A percentile compares a stretch with the other conserved stretches of the same genome.
phyloP scores from a whole-genome alignment of 2,797 vertebrate genomes.

The Spheniscus humboldti region DNA sequence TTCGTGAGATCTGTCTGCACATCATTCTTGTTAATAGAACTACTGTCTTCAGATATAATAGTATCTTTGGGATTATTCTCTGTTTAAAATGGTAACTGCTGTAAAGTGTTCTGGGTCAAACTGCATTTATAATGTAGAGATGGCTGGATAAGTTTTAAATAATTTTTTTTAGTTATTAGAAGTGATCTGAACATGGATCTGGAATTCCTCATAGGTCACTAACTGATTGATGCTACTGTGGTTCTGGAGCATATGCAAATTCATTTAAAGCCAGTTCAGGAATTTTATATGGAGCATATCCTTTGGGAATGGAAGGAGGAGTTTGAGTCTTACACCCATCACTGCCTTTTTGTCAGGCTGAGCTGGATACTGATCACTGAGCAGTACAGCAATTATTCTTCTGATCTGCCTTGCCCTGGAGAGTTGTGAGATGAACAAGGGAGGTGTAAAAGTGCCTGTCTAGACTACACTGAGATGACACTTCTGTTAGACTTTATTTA shows the following conservation, averaged over 20 bases:
- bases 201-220: neutral
- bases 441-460: neutral
- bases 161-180: neutral
- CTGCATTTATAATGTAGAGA: neutral
- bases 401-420: neutral
- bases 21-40: neutral
- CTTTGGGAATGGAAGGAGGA: neutral
- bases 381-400: neutral
- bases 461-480: neutral
- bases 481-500: neutral
- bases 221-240: neutral
- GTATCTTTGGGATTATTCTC: neutral
- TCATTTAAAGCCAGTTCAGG: neutral
- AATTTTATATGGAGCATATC: neutral
- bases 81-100: neutral
- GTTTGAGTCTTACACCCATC: neutral
- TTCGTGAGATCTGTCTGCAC: neutral
- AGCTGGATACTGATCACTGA: neutral
- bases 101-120: neutral
- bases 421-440: neutral
- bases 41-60: neutral
- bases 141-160: neutral
- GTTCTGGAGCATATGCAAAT: neutral
- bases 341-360: neutral
- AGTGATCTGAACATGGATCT: neutral